phyloP scores from a whole-genome alignment of 2,113 vertebrate species.

The Nothobranchius furzeri region DNA sequence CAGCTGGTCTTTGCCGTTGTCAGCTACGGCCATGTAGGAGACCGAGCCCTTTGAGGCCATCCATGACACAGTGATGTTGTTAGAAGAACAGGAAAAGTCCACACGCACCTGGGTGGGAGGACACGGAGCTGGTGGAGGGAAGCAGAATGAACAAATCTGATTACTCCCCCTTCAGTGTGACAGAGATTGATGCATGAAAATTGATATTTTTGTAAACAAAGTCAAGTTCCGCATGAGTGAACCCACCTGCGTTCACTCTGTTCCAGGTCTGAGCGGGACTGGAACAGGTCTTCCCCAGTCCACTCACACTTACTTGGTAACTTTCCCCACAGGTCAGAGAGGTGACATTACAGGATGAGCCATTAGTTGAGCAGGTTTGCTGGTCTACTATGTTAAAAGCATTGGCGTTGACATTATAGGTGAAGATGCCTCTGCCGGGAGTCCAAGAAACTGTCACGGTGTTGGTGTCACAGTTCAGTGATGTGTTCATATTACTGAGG shows the following conservation, averaged over 20 bases:
- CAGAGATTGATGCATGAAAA: neutral
- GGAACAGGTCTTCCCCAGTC: conserved; percentile 67
- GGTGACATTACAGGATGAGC: conserved; percentile 69
- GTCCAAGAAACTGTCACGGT: conserved; percentile 72
- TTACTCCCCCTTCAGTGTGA: neutral
- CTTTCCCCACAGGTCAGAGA: conserved; percentile 66
- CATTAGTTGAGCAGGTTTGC: conserved; percentile 57
- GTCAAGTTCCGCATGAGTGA: too few species aligned
- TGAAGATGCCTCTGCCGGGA: conserved; percentile 56
- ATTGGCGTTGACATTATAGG: conserved; percentile 63
- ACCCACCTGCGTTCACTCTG: conserved; percentile 65
- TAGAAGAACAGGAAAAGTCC: conserved; percentile 66
- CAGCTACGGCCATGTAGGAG: conserved; percentile 69
- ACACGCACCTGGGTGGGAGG: conserved; percentile 65
- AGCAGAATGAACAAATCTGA: neutral
- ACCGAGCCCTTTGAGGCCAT: conserved; percentile 57
- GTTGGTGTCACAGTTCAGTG: conserved; percentile 68
- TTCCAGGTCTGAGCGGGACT: conserved; percentile 52
- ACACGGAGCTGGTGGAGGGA: conserved; percentile 70
- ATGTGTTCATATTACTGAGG: conserved; percentile 39
- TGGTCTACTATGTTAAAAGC: neutral
- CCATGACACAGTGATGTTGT: conserved; percentile 73
- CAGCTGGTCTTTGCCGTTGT: conserved; percentile 38
- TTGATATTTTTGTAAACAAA: neutral
- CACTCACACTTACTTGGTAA: conserved; percentile 70